Percentiles rank a stretch among this genome's conserved stretches.
Evolutionary conservation across 2,888 invertebrate genomes (phyloP).

Genomic region (Aethes cnicana): DNA sequence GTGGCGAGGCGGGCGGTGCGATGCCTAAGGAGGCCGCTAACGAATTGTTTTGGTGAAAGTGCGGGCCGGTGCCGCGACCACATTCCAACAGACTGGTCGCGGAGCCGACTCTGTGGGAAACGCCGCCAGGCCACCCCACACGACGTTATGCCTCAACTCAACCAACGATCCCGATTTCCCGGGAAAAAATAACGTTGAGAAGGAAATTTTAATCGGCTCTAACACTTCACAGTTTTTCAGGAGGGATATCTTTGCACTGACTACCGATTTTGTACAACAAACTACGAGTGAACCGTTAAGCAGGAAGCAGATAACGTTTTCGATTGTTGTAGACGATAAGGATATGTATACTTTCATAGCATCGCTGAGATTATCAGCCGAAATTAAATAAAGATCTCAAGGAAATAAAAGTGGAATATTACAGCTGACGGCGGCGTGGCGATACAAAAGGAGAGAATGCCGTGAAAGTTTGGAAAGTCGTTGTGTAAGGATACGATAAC

Average conservation of each 20-base stretch:
- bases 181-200: no score
- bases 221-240: conserved; percentile 15
- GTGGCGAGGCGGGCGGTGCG: conserved; percentile 64
- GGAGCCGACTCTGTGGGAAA: conserved; percentile 82
- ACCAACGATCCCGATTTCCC: conserved; percentile 38
- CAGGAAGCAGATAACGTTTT: conserved; percentile 20
- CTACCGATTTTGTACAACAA: not conserved
- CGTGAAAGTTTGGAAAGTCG: conserved; percentile 45
- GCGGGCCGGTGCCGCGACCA: conserved; percentile 80
- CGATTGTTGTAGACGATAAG: conserved; percentile 2
- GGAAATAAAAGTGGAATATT: conserved; percentile 22
- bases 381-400: conserved; percentile 5
- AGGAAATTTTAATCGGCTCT: not conserved
- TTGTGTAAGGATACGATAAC: conserved; percentile 53
- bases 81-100: conserved; percentile 81
- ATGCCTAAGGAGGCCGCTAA: conserved; percentile 81
- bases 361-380: not conserved
- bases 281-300: not conserved
- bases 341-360: conserved; percentile 3
- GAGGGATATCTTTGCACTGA: not conserved
- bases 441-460: conserved; percentile 29
- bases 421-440: conserved; percentile 1
- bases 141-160: conserved; percentile 56
- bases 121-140: conserved; percentile 76
- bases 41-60: conserved; percentile 83